Evolutionary conservation across 2,113 vertebrate species (phyloP), one percentile per base, ranked within the genome.

Genomic region (Clarias magur): DNA sequence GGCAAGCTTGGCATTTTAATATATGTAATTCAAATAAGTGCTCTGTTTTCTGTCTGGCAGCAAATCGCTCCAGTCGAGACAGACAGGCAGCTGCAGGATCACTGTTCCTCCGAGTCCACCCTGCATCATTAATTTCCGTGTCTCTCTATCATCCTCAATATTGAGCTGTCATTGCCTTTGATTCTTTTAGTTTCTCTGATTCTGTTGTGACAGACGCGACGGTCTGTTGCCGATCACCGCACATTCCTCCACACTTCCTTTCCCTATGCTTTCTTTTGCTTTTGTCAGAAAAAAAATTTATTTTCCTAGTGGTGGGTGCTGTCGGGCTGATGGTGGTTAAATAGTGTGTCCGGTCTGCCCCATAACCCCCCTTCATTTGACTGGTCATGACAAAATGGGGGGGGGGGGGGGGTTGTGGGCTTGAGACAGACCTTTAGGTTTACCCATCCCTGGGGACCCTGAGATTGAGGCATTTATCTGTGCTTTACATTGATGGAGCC

Each of bases 21-120:
- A 94, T 95, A 93, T 93, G 94, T 95, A 94, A 95, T 95, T 95
- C 94, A 91, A 92, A 91, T 94, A 94, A 93, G 93, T 93, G 93
- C 93, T 93, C 92, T 93, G 92, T 90, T 94, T 94, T 94, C 91
- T 94, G 93, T 94, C 94, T 92, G 88, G 89, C 91, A 87, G 89
- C 85, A 91, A 93, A 92, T 92, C 87, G 86, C 90, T 89, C 16
- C 60, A 60, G 72, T 48, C 83, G 75, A 62, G 81, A 75, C 70
- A 73, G 86, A 88, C 89, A 86, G 81, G 82, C 86, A 84, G 80
- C 87, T 88, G 87, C 73, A 68, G 78, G 7, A 62, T 60, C 81
- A 38, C 84, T 88, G 86, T 34, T 84, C 72, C 60, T 59, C 86
- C 56, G 83, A 25, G 53, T 70, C 62, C 34, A 68, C 65, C 57